These are phyloP conservation scores for Drosophila sproati DNA, from an alignment of 1,140 invertebrate genomes.

Conservation along the genomic window DNA sequence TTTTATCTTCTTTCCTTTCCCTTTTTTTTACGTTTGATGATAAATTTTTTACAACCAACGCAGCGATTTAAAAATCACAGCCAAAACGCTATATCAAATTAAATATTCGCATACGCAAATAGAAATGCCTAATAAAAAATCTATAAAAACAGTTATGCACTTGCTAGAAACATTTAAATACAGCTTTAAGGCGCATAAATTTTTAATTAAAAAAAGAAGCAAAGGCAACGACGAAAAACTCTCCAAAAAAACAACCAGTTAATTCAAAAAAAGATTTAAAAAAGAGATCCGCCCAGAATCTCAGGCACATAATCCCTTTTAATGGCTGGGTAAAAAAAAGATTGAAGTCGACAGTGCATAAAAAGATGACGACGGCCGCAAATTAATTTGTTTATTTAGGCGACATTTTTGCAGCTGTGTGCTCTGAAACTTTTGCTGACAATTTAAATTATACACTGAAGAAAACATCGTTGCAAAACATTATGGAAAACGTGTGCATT, in stretches of 20 bases:
- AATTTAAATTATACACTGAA: slow-evolving; percentile 19
- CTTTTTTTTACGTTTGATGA: slow-evolving; percentile 32
- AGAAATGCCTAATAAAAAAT: slow-evolving; percentile 36
- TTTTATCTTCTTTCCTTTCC: slow-evolving; percentile 30
- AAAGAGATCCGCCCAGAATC: slow-evolving; percentile 42
- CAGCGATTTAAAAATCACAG: slow-evolving; percentile 65
- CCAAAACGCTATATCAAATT: slow-evolving; percentile 49
- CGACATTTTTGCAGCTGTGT: slow-evolving; percentile 26
- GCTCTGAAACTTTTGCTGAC: slow-evolving; percentile 31
- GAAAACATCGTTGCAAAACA: slow-evolving; percentile 9
- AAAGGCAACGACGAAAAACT: background rate
- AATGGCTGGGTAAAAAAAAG: slow-evolving; percentile 39
- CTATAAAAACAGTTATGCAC: slow-evolving; percentile 32
- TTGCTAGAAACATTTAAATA: slow-evolving; percentile 36
- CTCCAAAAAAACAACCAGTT: no score
- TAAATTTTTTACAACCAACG: slow-evolving; percentile 61
- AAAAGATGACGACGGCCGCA: slow-evolving; percentile 48
- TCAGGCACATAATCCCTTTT: slow-evolving; percentile 70
- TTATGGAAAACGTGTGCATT: slow-evolving; percentile 16
- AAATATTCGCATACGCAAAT: slow-evolving; percentile 38
- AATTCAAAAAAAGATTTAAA: slow-evolving; percentile 22
- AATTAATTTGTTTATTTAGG: slow-evolving; percentile 81
- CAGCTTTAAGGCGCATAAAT: slow-evolving; percentile 57
- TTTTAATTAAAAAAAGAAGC: slow-evolving; percentile 74
- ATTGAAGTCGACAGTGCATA: slow-evolving; percentile 9